Conservation (phyloP, 2,797 vertebrate species). For the Brotula barbata region DNA sequence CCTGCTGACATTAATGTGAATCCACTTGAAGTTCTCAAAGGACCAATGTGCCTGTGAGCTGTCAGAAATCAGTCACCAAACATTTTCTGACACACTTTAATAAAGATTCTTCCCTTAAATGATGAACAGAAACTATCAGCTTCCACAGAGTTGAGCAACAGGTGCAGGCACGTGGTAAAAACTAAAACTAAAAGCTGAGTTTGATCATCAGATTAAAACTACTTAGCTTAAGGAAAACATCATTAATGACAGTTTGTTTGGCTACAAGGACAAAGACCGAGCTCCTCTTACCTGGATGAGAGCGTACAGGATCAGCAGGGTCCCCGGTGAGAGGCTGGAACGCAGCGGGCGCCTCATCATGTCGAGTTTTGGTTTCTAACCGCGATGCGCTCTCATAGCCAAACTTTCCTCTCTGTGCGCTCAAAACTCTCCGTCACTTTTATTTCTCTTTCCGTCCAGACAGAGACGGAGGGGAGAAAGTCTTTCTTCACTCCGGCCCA, state of each 20-base stretch:
- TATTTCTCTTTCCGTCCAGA: not conserved
- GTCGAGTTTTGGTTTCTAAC: constrained; percentile 27
- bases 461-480: constrained; percentile 19
- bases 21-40: constrained; percentile 32
- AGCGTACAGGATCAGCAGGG: constrained; percentile 45
- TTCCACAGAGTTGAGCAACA: constrained; percentile 52
- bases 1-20: constrained; percentile 27
- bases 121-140: not conserved
- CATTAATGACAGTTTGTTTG: too few species aligned
- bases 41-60: constrained; percentile 3
- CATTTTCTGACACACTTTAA: not conserved
- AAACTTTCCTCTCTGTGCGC: constrained; percentile 4
- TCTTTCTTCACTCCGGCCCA: constrained; percentile 25
- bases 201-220: too few species aligned
- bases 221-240: too few species aligned
- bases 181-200: constrained; percentile 7
- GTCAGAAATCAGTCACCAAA: not conserved
- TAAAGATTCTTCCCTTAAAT: not conserved
- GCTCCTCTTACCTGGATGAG: constrained; percentile 53
- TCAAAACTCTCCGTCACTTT: not conserved
- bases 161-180: constrained; percentile 60
- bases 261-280: too few species aligned
- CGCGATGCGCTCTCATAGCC: constrained; percentile 44
- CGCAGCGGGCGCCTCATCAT: constrained; percentile 58
- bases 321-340: constrained; percentile 39